phyloP scores from a whole-genome alignment of 2,113 vertebrate species.

The Atractosteus spatula region DNA sequence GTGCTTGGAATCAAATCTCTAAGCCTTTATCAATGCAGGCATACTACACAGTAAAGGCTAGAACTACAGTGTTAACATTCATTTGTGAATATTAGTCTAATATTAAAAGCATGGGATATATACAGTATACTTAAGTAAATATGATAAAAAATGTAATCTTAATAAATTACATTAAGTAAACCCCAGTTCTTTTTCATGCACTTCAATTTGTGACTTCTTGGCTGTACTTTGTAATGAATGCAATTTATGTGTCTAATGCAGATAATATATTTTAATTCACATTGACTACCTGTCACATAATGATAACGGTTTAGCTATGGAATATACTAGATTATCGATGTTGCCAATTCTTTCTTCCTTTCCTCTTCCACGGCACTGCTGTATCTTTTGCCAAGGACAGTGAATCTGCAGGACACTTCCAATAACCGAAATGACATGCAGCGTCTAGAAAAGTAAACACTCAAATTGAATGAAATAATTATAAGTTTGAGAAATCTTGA shows the following conservation, averaged over 20 bases:
- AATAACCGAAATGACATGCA: too few relatives aligned
- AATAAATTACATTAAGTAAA: constrained; percentile 20
- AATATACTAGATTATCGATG: constrained; percentile 2
- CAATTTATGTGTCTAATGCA: constrained; percentile 12
- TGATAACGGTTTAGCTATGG: constrained; percentile 10
- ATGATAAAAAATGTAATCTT: constrained; percentile 14
- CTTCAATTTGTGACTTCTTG: constrained; percentile 21
- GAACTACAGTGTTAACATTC: not conserved
- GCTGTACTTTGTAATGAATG: constrained; percentile 17
- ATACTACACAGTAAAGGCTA: not conserved
- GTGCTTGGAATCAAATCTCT: not conserved
- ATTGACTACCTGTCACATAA: constrained; percentile 20
- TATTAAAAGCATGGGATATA: constrained; percentile 1
- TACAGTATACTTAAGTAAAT: not conserved
- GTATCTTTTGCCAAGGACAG: too few relatives aligned
- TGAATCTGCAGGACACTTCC: too few relatives aligned
- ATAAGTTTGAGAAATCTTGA: too few relatives aligned
- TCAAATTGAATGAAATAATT: too few relatives aligned
- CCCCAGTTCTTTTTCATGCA: constrained; percentile 6
- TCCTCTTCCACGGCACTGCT: not conserved
- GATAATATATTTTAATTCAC: constrained; percentile 20
- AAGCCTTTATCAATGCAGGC: not conserved
- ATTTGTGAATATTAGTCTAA: constrained; percentile 8
- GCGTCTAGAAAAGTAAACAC: too few relatives aligned
- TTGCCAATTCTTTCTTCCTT: not conserved